These are phyloP conservation scores for Troides helena DNA, from an alignment of 2,888 invertebrate genomes.

Conservation along the genomic window DNA sequence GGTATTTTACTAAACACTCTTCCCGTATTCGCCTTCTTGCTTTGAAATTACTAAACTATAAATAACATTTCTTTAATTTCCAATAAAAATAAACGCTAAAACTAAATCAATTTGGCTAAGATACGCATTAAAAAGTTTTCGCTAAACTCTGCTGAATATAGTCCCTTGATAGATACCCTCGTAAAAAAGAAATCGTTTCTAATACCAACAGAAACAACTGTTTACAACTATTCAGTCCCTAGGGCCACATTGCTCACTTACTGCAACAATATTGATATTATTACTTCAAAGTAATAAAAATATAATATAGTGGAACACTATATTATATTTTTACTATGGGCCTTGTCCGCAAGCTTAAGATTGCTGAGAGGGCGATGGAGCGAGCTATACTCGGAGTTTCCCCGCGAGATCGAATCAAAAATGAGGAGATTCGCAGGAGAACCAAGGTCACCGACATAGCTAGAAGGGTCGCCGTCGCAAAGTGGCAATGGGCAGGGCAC, in stretches of 20 bases:
- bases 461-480: no score
- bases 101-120: conserved; percentile 10
- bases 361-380: no score
- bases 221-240: conserved; percentile 26
- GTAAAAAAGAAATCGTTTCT: conserved; percentile 24
- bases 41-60: neutral
- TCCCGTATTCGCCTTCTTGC: neutral
- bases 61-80: neutral
- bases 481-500: no score
- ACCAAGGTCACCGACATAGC: no score
- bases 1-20: no score
- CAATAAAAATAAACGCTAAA: neutral
- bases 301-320: neutral
- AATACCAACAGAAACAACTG: conserved; percentile 20
- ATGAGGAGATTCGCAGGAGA: no score
- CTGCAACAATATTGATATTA: conserved; percentile 17
- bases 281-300: neutral
- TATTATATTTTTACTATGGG: no score
- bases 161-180: conserved; percentile 22
- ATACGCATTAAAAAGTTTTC: conserved; percentile 23
- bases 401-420: no score
- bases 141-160: conserved; percentile 21
- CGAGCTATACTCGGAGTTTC: no score
- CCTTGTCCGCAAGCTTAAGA: no score
- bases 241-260: conserved; percentile 22